phyloP scores from a whole-genome alignment of 2,888 invertebrate species.

The Altica lythri region DNA sequence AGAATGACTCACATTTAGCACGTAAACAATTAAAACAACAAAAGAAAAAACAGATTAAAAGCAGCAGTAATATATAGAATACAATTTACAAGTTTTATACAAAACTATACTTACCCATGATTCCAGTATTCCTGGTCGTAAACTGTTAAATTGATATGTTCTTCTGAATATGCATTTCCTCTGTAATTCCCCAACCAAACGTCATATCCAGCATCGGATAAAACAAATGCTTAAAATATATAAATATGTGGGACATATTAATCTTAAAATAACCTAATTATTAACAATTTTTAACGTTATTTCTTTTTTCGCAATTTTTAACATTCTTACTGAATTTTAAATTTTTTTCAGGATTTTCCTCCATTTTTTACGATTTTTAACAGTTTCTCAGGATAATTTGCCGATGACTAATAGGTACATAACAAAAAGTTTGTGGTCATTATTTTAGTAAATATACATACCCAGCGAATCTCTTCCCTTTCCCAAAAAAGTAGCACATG shows the following conservation, averaged over 20 bases:
- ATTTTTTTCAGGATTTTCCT: too few relatives aligned
- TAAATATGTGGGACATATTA: too few relatives aligned
- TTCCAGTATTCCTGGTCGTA: conserved; percentile 52
- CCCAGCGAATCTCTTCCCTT: conserved; percentile 52
- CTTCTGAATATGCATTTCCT: conserved; percentile 51
- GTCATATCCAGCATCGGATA: conserved; percentile 62
- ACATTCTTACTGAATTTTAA: too few relatives aligned
- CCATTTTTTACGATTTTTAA: too few relatives aligned
- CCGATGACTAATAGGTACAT: background rate
- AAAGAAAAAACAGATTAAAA: too few relatives aligned
- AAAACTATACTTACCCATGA: conserved; percentile 46
- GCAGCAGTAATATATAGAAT: background rate
- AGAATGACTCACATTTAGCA: too few relatives aligned
- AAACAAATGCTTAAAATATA: conserved; percentile 50
- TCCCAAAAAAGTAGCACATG: conserved; percentile 49
- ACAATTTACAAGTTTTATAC: background rate
- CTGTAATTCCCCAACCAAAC: conserved; percentile 63
- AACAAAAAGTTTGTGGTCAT: background rate
- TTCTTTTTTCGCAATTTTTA: too few relatives aligned
- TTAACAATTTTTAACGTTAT: too few relatives aligned
- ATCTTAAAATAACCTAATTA: too few relatives aligned
- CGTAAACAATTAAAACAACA: too few relatives aligned
- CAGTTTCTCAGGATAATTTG: too few relatives aligned
- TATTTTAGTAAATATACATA: conserved; percentile 35
- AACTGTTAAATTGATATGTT: conserved; percentile 48